A percentile compares a stretch with the other conserved stretches of the same genome.
These are phyloP conservation scores for Bergia sp. DNA, from an alignment of 92 coral and sea anemone genomes.

Conservation along the genomic window DNA sequence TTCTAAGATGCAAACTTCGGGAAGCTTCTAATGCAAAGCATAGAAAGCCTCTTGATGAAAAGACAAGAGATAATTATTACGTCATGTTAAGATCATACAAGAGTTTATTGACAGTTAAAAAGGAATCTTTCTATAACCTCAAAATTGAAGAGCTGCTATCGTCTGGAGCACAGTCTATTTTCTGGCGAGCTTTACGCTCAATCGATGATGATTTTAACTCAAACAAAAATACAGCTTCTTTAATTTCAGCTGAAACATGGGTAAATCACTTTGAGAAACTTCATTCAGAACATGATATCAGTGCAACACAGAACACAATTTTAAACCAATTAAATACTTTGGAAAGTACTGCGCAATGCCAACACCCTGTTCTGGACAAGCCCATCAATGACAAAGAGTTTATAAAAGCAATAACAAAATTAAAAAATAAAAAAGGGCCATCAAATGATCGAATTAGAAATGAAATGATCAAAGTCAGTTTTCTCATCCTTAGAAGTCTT, in stretches of 20 bases:
- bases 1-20: conserved; percentile 15
- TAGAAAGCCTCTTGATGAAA: conserved; percentile 8
- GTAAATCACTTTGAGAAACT: conserved; percentile 11
- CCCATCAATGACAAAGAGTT: conserved; percentile 47
- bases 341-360: background rate
- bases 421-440: conserved; percentile 58
- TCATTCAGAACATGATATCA: background rate
- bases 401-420: background rate
- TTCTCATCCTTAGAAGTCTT: background rate
- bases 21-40: conserved; percentile 20
- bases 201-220: background rate
- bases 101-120: conserved; percentile 11
- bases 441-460: conserved; percentile 43
- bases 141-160: background rate
- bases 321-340: background rate
- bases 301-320: background rate
- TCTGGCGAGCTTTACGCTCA: background rate
- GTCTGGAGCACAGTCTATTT: background rate
- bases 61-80: conserved; percentile 13
- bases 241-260: background rate
- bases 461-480: conserved; percentile 9
- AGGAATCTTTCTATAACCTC: conserved; percentile 2
- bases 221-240: conserved; percentile 23
- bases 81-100: conserved; percentile 2
- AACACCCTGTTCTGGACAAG: conserved; percentile 15